Evolutionary conservation across 2,888 invertebrate genomes (phyloP).

Genomic region (Nymphalis urticae): DNA sequence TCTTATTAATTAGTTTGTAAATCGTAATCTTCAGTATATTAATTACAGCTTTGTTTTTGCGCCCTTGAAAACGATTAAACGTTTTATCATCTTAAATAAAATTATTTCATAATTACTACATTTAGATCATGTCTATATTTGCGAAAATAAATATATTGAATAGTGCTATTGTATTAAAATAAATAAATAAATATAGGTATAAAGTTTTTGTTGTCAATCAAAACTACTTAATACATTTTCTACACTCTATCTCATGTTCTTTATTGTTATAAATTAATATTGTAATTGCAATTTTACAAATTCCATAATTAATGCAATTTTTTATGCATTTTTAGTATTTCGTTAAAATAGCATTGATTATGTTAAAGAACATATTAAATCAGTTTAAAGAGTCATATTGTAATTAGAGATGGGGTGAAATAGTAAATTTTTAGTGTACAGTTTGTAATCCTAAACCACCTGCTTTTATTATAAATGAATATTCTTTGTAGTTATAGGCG

Average conservation of each 20-base stretch:
- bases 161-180: conserved; percentile 15
- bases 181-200: conserved; percentile 25
- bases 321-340: conserved; percentile 51
- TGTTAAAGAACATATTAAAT: conserved; percentile 50
- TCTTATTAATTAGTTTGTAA: conserved; percentile 82
- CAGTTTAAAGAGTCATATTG: conserved; percentile 45
- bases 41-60: conserved; percentile 58
- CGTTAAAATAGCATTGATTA: conserved; percentile 45
- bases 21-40: conserved; percentile 74
- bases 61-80: conserved; percentile 70
- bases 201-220: conserved; percentile 58
- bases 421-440: conserved; percentile 38
- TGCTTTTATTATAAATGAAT: conserved; percentile 35
- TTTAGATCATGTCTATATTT: conserved; percentile 12
- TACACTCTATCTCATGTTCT: conserved; percentile 75
- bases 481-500: conserved; percentile 32
- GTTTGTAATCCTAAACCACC: conserved; percentile 34
- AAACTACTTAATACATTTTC: conserved; percentile 57
- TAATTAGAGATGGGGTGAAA: conserved; percentile 56
- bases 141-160: conserved; percentile 11
- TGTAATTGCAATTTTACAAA: conserved; percentile 15
- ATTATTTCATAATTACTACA: conserved; percentile 9
- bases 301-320: conserved; percentile 35
- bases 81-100: conserved; percentile 21
- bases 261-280: conserved; percentile 26